These are phyloP conservation scores for Meriones psammophilus DNA, from an alignment of 2,797 vertebrate species.

Conservation along the genomic window DNA sequence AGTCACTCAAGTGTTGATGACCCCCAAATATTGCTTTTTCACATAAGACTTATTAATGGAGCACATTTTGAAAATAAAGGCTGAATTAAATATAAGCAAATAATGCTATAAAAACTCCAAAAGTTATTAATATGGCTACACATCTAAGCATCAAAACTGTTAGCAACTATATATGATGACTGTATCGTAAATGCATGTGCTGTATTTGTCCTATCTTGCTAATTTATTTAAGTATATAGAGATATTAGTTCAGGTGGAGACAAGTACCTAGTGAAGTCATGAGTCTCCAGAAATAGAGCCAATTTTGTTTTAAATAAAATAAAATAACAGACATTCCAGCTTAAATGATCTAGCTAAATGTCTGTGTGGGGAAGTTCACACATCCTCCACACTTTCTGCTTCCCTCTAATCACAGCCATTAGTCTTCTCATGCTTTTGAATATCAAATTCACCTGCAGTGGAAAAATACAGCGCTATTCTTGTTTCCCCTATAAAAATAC, in stretches of 20 bases:
- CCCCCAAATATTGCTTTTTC: slow-evolving; percentile 23
- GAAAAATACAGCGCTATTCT: slow-evolving; percentile 72
- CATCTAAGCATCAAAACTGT: neutral
- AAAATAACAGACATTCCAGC: slow-evolving; percentile 80
- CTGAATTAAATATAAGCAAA: slow-evolving; percentile 15
- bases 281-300: slow-evolving; percentile 76
- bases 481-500: slow-evolving; percentile 49
- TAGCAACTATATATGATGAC: neutral
- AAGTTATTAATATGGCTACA: neutral
- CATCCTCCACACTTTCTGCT: slow-evolving; percentile 82
- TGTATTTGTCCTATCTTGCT: neutral
- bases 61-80: slow-evolving; percentile 27
- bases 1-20: slow-evolving; percentile 3
- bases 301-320: slow-evolving; percentile 84
- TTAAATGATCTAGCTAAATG: slow-evolving; percentile 82
- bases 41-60: slow-evolving; percentile 5
- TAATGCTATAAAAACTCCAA: neutral
- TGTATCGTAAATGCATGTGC: neutral
- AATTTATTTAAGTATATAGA: slow-evolving; percentile 47
- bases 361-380: slow-evolving; percentile 83
- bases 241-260: slow-evolving; percentile 72
- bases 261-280: slow-evolving; percentile 65
- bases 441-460: slow-evolving; percentile 80
- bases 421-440: slow-evolving; percentile 76
- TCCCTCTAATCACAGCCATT: slow-evolving; percentile 81